Evolutionary conservation across 2,113 vertebrate genomes (phyloP).

Genomic region (Taurulus bubalis): DNA sequence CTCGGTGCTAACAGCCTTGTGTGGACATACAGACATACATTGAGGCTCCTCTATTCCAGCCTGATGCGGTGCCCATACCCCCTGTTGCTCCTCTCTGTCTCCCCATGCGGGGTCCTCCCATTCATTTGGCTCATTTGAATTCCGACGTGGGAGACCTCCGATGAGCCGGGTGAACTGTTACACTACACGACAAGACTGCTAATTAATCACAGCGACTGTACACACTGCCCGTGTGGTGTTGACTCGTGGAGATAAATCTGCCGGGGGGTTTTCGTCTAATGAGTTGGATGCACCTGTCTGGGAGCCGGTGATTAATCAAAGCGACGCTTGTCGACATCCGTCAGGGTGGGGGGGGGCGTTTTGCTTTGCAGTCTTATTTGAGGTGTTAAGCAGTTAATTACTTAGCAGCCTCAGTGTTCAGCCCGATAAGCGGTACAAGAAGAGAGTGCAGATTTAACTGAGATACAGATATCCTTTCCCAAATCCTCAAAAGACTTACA

Average conservation of each 20-base stretch:
- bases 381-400: background rate
- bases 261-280: background rate
- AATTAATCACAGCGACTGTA: slow-evolving; percentile 70
- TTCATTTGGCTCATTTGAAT: slow-evolving; percentile 77
- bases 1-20: slow-evolving; percentile 53
- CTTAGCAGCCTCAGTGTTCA: background rate
- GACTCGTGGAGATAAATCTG: slow-evolving; percentile 30
- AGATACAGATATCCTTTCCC: background rate
- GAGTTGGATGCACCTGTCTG: slow-evolving; percentile 18
- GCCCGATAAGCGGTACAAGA: background rate
- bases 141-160: slow-evolving; percentile 67
- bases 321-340: background rate
- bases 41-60: slow-evolving; percentile 56
- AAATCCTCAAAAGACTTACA: too few relatives aligned
- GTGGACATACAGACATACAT: slow-evolving; percentile 52
- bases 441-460: background rate
- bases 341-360: background rate
- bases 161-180: slow-evolving; percentile 63
- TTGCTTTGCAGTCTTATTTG: background rate
- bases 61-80: slow-evolving; percentile 65
- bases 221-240: slow-evolving; percentile 17
- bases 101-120: slow-evolving; percentile 51
- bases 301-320: slow-evolving; percentile 13
- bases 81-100: slow-evolving; percentile 64
- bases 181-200: slow-evolving; percentile 69